These are phyloP conservation scores for Gopherus evgoodei DNA, from an alignment of 2,113 vertebrate species.

Conservation along the genomic window DNA sequence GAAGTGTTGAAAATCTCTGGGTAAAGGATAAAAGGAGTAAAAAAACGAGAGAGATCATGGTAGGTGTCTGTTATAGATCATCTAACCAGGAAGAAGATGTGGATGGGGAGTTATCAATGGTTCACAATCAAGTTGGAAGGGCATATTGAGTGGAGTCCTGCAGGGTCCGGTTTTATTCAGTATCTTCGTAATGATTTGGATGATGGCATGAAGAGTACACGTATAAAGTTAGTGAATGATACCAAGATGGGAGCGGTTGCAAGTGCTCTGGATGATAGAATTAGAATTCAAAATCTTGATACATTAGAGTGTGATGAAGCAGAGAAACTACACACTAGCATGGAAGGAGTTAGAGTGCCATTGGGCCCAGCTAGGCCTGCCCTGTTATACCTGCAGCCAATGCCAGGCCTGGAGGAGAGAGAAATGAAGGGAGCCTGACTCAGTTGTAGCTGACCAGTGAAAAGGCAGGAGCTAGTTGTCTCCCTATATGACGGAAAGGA, in stretches of 20 bases:
- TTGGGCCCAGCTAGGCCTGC: background rate
- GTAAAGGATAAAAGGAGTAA: background rate
- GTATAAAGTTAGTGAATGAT: background rate
- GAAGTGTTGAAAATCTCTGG: background rate
- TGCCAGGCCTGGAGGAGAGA: background rate
- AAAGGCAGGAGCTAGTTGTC: background rate
- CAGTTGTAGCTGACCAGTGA: background rate
- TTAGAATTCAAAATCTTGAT: background rate
- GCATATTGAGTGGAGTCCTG: too few relatives aligned
- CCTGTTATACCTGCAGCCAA: background rate
- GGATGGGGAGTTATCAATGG: too few relatives aligned
- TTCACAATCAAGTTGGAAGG: too few relatives aligned
- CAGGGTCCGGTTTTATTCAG: too few relatives aligned
- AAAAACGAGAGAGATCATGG: background rate
- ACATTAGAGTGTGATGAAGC: background rate
- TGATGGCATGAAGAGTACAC: background rate
- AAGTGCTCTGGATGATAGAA: background rate
- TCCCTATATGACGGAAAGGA: background rate
- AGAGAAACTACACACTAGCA: background rate
- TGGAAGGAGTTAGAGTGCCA: background rate
- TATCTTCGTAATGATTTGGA: background rate
- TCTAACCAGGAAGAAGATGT: background rate
- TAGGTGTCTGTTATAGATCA: background rate
- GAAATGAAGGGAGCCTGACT: background rate
- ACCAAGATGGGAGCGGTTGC: background rate